Conservation (phyloP, 2,113 vertebrate genomes). For the Pheucticus melanocephalus region DNA sequence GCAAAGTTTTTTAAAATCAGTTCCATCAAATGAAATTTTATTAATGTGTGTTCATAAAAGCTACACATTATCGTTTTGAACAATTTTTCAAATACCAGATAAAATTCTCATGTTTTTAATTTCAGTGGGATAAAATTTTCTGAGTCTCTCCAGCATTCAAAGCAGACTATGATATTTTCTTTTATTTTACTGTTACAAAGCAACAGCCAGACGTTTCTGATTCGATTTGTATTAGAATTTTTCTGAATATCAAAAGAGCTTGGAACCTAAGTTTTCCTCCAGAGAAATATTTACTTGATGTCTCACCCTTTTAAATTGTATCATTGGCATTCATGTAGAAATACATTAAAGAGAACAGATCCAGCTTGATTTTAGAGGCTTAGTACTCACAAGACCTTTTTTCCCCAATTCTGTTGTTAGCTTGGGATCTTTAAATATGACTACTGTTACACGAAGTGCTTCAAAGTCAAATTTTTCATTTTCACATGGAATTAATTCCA, state of each 20-base stretch:
- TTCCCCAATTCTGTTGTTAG: background rate
- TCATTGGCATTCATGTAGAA: background rate
- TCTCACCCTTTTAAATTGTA: background rate
- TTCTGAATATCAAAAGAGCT: background rate
- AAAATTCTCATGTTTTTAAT: background rate
- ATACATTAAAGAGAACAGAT: background rate
- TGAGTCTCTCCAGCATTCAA: background rate
- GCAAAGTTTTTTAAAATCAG: background rate
- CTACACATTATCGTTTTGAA: background rate
- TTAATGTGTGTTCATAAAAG: background rate
- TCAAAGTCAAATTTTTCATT: background rate
- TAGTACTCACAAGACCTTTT: background rate
- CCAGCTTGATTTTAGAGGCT: background rate
- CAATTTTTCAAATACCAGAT: background rate
- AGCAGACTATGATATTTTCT: background rate
- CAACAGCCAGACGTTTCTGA: background rate
- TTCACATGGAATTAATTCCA: background rate
- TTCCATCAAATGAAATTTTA: background rate
- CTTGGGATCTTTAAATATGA: background rate
- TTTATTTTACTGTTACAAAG: background rate
- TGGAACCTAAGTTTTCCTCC: background rate
- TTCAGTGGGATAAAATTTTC: background rate
- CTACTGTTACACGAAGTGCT: background rate
- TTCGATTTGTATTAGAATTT: background rate
- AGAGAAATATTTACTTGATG: background rate